Percentiles rank a stretch among this genome's conserved stretches.
Evolutionary conservation across 2,888 invertebrate genomes (phyloP).

Genomic region (Lamellibrachia satsuma): DNA sequence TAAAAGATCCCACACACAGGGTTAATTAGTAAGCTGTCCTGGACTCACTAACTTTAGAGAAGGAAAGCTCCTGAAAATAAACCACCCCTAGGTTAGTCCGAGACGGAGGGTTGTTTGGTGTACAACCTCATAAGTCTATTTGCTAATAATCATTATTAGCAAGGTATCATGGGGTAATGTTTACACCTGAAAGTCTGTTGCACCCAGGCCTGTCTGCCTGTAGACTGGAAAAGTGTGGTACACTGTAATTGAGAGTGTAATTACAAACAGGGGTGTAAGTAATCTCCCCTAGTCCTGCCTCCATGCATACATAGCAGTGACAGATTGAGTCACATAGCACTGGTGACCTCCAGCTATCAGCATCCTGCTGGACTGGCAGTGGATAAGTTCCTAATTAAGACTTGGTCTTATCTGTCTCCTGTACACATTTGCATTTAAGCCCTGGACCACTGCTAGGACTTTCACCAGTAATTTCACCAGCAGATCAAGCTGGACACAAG

Average conservation of each 20-base stretch:
- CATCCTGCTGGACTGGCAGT: not conserved
- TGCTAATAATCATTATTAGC: no score
- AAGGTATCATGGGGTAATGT: not conserved
- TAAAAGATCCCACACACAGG: no score
- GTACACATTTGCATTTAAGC: slow-evolving; percentile 1
- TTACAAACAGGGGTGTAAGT: not conserved
- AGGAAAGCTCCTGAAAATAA: no score
- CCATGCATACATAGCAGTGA: not conserved
- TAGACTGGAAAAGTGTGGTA: not conserved
- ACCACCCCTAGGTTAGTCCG: no score
- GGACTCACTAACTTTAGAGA: no score
- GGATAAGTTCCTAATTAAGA: slow-evolving; percentile 17
- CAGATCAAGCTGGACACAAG: not conserved
- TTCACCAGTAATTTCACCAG: not conserved
- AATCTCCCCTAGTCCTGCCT: not conserved
- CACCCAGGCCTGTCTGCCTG: not conserved
- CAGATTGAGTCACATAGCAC: not conserved
- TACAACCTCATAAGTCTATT: no score
- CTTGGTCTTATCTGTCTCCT: not conserved
- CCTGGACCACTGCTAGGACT: not conserved
- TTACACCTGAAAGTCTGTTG: not conserved
- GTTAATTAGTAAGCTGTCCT: no score
- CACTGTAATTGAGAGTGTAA: not conserved
- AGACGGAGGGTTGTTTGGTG: no score
- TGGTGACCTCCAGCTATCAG: not conserved